Base-by-base conservation (phyloP, 2,888 invertebrate genomes). In the Crematogaster levior region DNA sequence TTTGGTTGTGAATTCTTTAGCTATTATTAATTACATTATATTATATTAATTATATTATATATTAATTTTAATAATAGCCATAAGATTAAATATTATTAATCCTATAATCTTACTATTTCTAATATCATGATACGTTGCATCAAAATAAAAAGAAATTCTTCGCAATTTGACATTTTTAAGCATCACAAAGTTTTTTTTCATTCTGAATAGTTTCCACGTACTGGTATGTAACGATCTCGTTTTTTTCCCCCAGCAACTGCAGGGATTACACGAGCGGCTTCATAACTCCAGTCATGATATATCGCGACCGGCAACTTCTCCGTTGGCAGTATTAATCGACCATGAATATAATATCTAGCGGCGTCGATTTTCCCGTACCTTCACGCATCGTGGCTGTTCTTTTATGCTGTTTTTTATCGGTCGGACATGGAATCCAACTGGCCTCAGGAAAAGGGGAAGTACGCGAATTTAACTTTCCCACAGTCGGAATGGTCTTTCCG, bases 391-490 rank as follows among this genome's bases (percentile, higher is more conserved):
- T 6, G 66, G 53, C 60, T 43, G 12, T 46, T 58, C 12, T 63
- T 51, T 24, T 48, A n/a, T 3, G 5, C n/a, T 56, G 56, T 63
- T 86, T 79, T 82, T 83, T 65, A 27, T 15, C 9, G n/a, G 10
- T 27, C 18, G 61, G 12, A 30, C 56, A 63, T 51, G 66, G 51
- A 65, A 53, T 65, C 51, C 51, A 53, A 48, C 27, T 34, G 21
- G 37, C 43, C 34, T 37, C 53, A 12, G 6, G 18, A 10, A 27
- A 21, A 30, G 0, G n/a, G 60, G 43, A 63, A 63, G 24, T 46
- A 53, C 21, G 63, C 12, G 81, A 85, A 84, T 86, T 81, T 66
- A 58, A 81, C 79, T 85, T 58, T 61, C 15, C n/a, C 40, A 10
- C 60, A 27, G 48, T 24, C 48, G 48, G 27, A 77, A 58, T 73